Evolutionary conservation across 1,140 invertebrate species (phyloP), one percentile per base, ranked within the genome.

Genomic region (Drosophila suzukii): DNA sequence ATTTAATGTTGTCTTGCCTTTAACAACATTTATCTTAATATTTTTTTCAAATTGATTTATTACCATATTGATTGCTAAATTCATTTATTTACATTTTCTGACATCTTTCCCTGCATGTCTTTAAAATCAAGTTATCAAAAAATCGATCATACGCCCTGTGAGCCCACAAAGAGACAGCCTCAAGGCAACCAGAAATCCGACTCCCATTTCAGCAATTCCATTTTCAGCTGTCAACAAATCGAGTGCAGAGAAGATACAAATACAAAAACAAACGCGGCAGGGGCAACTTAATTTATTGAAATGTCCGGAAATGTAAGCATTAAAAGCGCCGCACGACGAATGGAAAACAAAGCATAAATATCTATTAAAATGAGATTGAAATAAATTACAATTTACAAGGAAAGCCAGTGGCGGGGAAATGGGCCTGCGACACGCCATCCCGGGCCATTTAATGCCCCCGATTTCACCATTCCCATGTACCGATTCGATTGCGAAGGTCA

Each of bases 271-370:
- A 20, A 13, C 5, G 15, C 0, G 30, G n/a, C 0, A 6, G 6
- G 41, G 11, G 59, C 12, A 41, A 54, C 34, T 38, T 81, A 79
- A 85, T 85, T 86, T 85, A 81, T 85, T 81, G 78, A 78, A 71
- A 81, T 81, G 78, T 67, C 65, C 65, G 78, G 55, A 71, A 75
- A 65, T 58, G 46, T 75, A 58, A 54, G 62, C 74, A 63, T 78
- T 78, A 71, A 78, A 74, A 49, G 68, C 43, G 57, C 32, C 39
- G 66, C 53, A 55, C 47, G 61, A 53, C 41, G 58, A 81, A 72
- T 81, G 73, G 41, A 57, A 82, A 86, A 81, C 66, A 86, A 82
- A 72, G 59, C 83, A 86, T 86, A 88, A 88, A 86, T 86, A 86
- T 86, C 82, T 82, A 86, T 86, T 86, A 82, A 86, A 82, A 68